Conservation (phyloP, 1,140 invertebrate species). For the Macrosteles quadrilineatus region DNA sequence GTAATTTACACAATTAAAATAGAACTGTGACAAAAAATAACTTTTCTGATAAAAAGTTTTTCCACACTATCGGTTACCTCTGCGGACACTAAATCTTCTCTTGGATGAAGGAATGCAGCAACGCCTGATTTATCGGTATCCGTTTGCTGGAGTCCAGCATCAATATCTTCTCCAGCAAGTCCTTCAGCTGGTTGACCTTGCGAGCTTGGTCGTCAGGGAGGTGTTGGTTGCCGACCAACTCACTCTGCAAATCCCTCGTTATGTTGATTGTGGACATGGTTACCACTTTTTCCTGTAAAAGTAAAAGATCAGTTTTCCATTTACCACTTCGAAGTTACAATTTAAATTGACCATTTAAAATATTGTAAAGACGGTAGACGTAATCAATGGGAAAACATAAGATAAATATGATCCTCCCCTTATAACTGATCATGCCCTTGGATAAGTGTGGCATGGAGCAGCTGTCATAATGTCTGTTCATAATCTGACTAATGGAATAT, state of each 20-base stretch:
- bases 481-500: too few species aligned
- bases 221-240: constrained; percentile 86
- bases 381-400: too few species aligned
- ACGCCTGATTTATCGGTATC: constrained; percentile 89
- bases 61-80: constrained; percentile 29
- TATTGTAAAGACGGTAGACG: too few species aligned
- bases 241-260: constrained; percentile 79
- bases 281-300: constrained; percentile 92
- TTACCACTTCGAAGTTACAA: too few species aligned
- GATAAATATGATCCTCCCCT: too few species aligned
- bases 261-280: constrained; percentile 90
- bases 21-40: background rate
- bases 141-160: constrained; percentile 92
- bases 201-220: constrained; percentile 85
- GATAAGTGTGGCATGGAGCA: too few species aligned
- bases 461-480: too few species aligned
- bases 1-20: background rate
- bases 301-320: too few species aligned
- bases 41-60: background rate
- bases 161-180: constrained; percentile 91
- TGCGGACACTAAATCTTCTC: constrained; percentile 66
- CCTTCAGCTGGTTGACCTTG: constrained; percentile 91
- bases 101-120: constrained; percentile 96
- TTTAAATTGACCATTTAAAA: too few species aligned
- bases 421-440: too few species aligned